Evolutionary conservation across 2,797 vertebrate genomes (phyloP).

Genomic region (Spondyliosoma cantharus): DNA sequence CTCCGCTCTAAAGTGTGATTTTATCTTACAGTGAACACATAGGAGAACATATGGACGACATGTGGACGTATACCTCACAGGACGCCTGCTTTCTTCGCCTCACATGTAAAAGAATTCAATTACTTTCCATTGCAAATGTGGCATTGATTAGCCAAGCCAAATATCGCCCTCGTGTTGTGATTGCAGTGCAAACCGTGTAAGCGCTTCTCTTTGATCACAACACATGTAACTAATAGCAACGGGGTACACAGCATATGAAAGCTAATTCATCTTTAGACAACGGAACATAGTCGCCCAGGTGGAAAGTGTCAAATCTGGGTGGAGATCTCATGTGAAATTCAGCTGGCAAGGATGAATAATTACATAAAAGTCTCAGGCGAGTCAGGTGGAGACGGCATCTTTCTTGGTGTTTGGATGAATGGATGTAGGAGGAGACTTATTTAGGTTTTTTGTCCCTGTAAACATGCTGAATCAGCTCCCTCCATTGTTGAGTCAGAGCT

Average conservation of each 20-base stretch:
- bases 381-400: conserved; percentile 12
- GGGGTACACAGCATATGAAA: conserved; percentile 20
- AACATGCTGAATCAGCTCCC: conserved; percentile 72
- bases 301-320: conserved; percentile 48
- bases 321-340: conserved; percentile 39
- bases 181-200: conserved; percentile 38
- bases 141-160: conserved; percentile 55
- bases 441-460: conserved; percentile 62
- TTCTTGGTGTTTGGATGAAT: conserved; percentile 30
- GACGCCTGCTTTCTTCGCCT: conserved; percentile 29
- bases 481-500: conserved; percentile 63
- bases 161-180: conserved; percentile 46
- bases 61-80: conserved; percentile 58
- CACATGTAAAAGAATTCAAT: conserved; percentile 34
- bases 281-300: conserved; percentile 36
- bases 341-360: conserved; percentile 43
- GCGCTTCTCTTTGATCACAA: conserved; percentile 57
- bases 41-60: conserved; percentile 62
- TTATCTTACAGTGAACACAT: conserved; percentile 49
- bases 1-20: conserved; percentile 45
- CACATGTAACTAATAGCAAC: conserved; percentile 61
- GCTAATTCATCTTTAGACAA: conserved; percentile 35
- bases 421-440: conserved; percentile 34
- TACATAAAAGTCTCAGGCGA: conserved; percentile 31
- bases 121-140: conserved; percentile 53